Evolutionary conservation across 2,113 vertebrate species (phyloP).

Genomic region (Pseudois nayaur): DNA sequence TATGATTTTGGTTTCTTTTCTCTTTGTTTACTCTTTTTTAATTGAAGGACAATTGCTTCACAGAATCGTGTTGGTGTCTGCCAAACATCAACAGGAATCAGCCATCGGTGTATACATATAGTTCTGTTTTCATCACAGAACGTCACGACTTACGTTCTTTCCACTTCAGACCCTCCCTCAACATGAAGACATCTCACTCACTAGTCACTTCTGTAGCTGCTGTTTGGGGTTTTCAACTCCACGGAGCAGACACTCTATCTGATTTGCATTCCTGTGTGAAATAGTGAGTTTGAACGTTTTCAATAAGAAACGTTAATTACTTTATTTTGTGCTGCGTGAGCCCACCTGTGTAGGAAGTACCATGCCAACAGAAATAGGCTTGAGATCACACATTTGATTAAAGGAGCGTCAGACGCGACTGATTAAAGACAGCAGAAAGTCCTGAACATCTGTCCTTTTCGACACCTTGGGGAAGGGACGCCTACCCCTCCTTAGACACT

Average conservation of each 20-base stretch:
- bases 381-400: neutral
- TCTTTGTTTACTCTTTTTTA: no score
- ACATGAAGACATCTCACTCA: neutral
- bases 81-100: no score
- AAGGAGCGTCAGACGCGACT: fast-evolving
- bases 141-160: no score
- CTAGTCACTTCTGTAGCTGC: neutral
- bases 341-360: no score
- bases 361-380: neutral
- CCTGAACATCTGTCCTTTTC: neutral
- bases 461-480: neutral
- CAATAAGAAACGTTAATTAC: neutral
- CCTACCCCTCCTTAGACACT: neutral
- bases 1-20: neutral
- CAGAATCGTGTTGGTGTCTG: neutral
- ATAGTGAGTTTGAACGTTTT: neutral
- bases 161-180: neutral
- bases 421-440: neutral
- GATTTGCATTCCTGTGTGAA: neutral
- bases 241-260: neutral
- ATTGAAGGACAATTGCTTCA: neutral
- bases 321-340: neutral
- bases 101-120: neutral
- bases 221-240: neutral
- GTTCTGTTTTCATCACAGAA: neutral